Base-by-base conservation (phyloP, 53 echinoderm and acorn worm species). In the Holothuria leucospilota region DNA sequence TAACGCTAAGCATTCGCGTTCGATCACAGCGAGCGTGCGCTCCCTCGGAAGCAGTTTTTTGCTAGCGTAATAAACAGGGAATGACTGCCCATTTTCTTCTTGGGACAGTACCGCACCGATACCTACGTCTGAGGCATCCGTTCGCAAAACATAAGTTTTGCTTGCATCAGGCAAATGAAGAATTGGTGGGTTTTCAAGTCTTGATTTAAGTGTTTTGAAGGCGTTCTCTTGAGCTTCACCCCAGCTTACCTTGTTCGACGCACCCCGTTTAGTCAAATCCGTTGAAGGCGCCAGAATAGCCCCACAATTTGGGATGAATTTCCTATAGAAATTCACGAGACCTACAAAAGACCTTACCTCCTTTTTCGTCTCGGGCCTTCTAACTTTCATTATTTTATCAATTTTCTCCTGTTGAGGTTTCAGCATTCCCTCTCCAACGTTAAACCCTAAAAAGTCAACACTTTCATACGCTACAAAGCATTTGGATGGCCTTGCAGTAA, bases 371-470 rank as follows among this genome's bases (percentile, higher is more conserved):
- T 34, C 34, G 34, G 34, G 34, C 34, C 1, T 34, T 34, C 34
- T 34, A 34, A 34, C 34, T 34, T 34, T 34, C 34, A 34, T 34
- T 34, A 34, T 71, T 29, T 71, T 24, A 5, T 71, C 40, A 29
- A 71, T 39, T 18, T 71, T 71, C 29, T 21, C 86, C 69, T 85
- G 86, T 7, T 69, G 51, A 13, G 86, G 90, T 73, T 75, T 74
- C 4, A 83, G 24, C 14, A 29, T 34, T 8, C 91, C 91, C 20
- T 88, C 40, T 0, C 91, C 88, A n/a, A 88, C 87, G 8, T 73
- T 53, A 63, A 87, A 77, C 18, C 91, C 87, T 18, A 88, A 51
- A 68, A 91, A 91, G 51, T 91, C 88, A 29, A 91, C 28, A 9
- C 84, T 64, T 25, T 78, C 29, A 85, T 83, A 91, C 5, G 82